Evolutionary conservation across 2,797 vertebrate genomes (phyloP), one percentile per base, ranked within the genome.

Genomic region (Myoxocephalus aenaeus): DNA sequence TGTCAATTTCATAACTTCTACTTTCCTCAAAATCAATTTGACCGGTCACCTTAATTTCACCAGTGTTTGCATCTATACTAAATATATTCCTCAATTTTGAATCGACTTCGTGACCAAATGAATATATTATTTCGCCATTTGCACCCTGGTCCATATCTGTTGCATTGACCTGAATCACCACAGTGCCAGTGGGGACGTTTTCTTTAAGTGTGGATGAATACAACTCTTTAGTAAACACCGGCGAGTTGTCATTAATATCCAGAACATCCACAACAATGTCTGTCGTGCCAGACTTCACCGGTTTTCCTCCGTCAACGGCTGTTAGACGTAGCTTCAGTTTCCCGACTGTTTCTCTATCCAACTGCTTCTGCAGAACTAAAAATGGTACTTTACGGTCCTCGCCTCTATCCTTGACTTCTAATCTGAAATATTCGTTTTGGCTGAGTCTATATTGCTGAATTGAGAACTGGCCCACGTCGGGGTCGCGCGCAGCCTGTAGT

Each of bases 211-310:
- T 77, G 2, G 65, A 73, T n/a, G 90, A 81, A 72, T 91, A 91
- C 0, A 46, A 0, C 0, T 88, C 92, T 63, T 86, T 82, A 1
- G 44, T 71, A 56, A 91, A 90, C 46, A 89, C 65, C 0, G 90
- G 89, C 15, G 85, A 81, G 50, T 95, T 95, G 36, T 95, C 94
- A 75, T 95, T 95, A 20, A 93, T 8, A 69, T 95, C 93, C n/a
- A 92, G 61, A 3, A 94, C 87, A 65, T 84, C 83, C 8, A 95
- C 79, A 66, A 53, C 80, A 20, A 95, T 88, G 15, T 88, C 85
- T 59, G 90, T 85, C 4, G 74, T 22, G 1, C 93, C 93, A 11
- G 92, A 91, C 20, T 82, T 90, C 0, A 68, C 81, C 1, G 91
- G 94, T 70, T 88, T 89, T 0, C 91, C 93, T 0, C 91, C 92